phyloP scores from a whole-genome alignment of 2,888 invertebrate species.

The Anodontia alba region DNA sequence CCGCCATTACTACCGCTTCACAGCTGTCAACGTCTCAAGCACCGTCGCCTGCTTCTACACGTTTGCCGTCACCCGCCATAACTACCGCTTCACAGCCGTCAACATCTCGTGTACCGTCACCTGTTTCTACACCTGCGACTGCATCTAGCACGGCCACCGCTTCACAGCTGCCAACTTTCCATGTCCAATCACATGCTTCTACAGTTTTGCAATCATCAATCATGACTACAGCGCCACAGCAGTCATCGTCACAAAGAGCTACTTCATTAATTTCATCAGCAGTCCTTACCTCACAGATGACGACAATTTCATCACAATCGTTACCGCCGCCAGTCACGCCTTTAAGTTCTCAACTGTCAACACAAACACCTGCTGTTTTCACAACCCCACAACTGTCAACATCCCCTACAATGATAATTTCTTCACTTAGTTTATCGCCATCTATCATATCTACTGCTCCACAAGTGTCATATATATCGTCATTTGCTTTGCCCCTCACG shows the following conservation, averaged over 20 bases:
- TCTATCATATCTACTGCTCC: background rate
- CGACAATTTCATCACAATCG: too few species aligned
- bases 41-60: background rate
- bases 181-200: too few species aligned
- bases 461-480: background rate
- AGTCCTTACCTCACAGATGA: too few species aligned
- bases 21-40: background rate
- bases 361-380: background rate
- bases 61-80: background rate
- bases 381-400: background rate
- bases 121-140: background rate
- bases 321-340: too few species aligned
- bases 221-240: too few species aligned
- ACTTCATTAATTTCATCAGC: too few species aligned
- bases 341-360: background rate
- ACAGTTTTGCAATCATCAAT: too few species aligned
- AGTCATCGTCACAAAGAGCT: too few species aligned
- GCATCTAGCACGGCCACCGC: background rate
- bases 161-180: background rate
- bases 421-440: background rate
- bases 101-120: background rate
- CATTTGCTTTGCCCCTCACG: too few species aligned
- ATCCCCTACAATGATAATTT: background rate
- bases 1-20: too few species aligned
- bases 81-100: background rate